Base-by-base conservation (phyloP, 2,797 vertebrate genomes). In the Triplophysa yarkandensis region DNA sequence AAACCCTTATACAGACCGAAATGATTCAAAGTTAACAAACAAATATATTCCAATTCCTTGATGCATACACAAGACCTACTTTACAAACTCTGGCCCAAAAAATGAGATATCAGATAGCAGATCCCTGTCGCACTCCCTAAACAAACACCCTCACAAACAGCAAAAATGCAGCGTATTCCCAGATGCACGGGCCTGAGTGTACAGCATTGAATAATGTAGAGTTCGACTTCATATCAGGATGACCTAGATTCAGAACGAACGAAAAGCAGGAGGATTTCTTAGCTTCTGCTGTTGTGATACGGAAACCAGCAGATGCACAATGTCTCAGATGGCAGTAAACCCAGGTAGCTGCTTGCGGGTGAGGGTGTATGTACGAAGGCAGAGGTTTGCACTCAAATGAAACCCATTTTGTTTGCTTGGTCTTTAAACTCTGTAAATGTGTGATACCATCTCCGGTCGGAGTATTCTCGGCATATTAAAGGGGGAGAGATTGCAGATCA, bases 401-500 rank as follows among this genome's bases (percentile, higher is more conserved):
- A 19, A 28, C 19, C 50, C 30, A 64, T 7, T 70, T 19, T 54
- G 54, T 60, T 23, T 16, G 19, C 44, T 44, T 43, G 25, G 1
- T 43, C 25, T 11, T 28, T 46, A 74, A 57, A 66, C 16, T 60
- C 39, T 2, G 0, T 27, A 8, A 19, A 52, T 25, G 16, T 41
- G 13, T 28, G 34, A 67, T 28, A 60, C 17, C 67, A 41, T 73
- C 25, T 71, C 14, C 39, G 52, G 55, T 44, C 68, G 30, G 32
- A 57, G 52, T 68, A 30, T 69, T 19, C 27, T 46, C 11, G 32
- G 0, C 19, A 5, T 43, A 17, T 66, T 39, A 52, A 55, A 57
- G 52, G 44, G 46, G 16, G 52, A 48, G 62, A 34, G 28, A 30
- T 61, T 23, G 74, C 77, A 87, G 86, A 89, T 82, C 86, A 87